Base-by-base conservation (phyloP, 2,888 invertebrate species). In the Orthosia gracilis region DNA sequence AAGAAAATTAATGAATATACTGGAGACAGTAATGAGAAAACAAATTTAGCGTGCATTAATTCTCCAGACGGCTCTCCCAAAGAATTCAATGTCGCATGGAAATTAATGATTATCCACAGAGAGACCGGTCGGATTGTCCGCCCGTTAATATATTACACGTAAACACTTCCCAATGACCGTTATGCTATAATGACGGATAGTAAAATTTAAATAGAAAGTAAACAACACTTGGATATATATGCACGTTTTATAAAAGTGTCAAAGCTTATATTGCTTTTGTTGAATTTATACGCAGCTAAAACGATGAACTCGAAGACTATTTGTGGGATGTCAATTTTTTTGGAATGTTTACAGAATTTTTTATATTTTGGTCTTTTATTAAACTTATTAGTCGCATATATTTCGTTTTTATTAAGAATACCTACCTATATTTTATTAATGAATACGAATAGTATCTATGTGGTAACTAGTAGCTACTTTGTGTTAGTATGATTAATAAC, bases 121-220 rank as follows among this genome's bases (percentile, higher is more conserved):
- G 50, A 76, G 62, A 69, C 82, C 83, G 80, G 87, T 80, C 62
- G 66, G 85, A 75, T 78, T 79, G 85, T 86, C 62, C 70, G 78
- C 52, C 72, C 59, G 76, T 78, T 85, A 88, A 87, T 87, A 87
- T 87, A 88, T 88, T 79, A 85, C 71, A 80, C 80, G 73, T 77
- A 88, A 88, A 79, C 85, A 83, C 76, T 83, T 79, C 85, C 80
- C 69, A 52, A 76, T 82, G 74, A 85, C 85, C 86, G 88, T 86
- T 88, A 86, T 21, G 61, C 69, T 76, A 77, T 84, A 77, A 82
- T 88, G 86, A 86, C 76, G 69, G 79, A 85, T 87, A 84, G 84
- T 87, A 83, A 85, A 85, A 87, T 87, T 88, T 88, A 82, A 88
- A 87, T 87, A 87, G 85, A 86, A 86, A 87, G 86, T 84, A 87